Base-by-base conservation (phyloP, 2,797 vertebrate species). In the Zenarchopterus dispar region DNA sequence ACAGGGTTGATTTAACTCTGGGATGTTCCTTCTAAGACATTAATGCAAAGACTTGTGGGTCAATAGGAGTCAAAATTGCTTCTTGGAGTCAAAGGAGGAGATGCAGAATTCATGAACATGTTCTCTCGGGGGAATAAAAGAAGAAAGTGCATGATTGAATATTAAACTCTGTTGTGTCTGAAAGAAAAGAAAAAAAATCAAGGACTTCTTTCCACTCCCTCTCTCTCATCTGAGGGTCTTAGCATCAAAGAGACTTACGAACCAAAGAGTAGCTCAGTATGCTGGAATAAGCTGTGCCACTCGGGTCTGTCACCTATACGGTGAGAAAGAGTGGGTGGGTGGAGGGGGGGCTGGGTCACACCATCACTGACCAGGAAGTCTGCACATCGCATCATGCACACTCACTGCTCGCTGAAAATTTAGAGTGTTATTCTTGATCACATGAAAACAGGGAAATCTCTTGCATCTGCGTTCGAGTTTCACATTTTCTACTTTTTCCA, bases 211-310 rank as follows among this genome's bases (percentile, higher is more conserved):
- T 76, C 53, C 48, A 22, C 72, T 61, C 47, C 31, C 55, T 77
- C 66, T 84, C 80, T 85, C 66, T 85, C 81, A 82, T 89, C 82
- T 75, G 61, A 5, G 56, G 71, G 78, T 61, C 64, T 87, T 78
- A 80, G 76, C 47, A 23, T 74, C 71, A 77, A 67, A 51, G 80
- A 81, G 66, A 76, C 60, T 56, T 77, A 79, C 72, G 81, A 88
- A 79, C 85, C 84, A 82, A 76, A 85, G 79, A 82, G 78, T 89
- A 64, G 84, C 77, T 80, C 68, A 78, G 79, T 83, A 84, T 88
- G 79, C 75, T 36, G 44, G 86, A 73, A 88, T 91, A 87, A 92
- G 84, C 80, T 48, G 81, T 83, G 81, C 72, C 85, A 65, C 70
- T 88, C 19, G 64, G 81, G 75, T 79, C 80, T 55, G 51, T 89